Conservation (phyloP, 2,888 invertebrate genomes). For the Chrysolina americana region DNA sequence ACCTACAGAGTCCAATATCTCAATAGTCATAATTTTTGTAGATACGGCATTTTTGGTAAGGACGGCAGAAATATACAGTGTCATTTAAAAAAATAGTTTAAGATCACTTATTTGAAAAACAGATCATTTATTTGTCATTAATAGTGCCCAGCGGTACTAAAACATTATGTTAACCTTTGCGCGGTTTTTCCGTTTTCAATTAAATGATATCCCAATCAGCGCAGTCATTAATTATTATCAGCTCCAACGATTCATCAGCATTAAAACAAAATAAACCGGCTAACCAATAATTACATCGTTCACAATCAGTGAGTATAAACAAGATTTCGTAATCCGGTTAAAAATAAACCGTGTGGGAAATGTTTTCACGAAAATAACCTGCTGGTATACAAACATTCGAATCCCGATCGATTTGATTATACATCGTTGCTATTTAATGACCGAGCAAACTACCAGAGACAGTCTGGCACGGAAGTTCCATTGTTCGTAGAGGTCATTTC, state of each 20-base stretch:
- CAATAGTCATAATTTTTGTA: no score
- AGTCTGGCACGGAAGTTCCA: not conserved
- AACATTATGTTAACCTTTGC: not conserved
- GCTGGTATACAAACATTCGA: not conserved
- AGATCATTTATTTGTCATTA: not conserved
- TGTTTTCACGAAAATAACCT: not conserved
- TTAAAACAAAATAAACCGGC: slow-evolving; percentile 1
- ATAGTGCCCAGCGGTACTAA: not conserved
- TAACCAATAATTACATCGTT: slow-evolving; percentile 2
- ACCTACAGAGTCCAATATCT: no score
- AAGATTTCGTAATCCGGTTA: slow-evolving; percentile 4
- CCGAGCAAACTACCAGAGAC: slow-evolving; percentile 3
- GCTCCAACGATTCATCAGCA: slow-evolving; percentile 5
- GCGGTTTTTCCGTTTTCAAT: slow-evolving; percentile 1
- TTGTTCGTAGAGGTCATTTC: slow-evolving; percentile 15
- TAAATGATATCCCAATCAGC: slow-evolving; percentile 3
- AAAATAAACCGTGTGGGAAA: slow-evolving; percentile 3
- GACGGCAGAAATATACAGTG: no score
- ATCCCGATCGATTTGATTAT: slow-evolving; percentile 10
- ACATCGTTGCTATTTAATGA: slow-evolving; percentile 9
- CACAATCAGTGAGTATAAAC: slow-evolving; percentile 1
- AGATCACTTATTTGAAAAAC: no score
- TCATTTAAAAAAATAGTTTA: no score
- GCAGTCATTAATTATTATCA: slow-evolving; percentile 12
- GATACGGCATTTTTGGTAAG: no score